Base-by-base conservation (phyloP, 2,888 invertebrate genomes). In the Pantelozetes paolii region DNA sequence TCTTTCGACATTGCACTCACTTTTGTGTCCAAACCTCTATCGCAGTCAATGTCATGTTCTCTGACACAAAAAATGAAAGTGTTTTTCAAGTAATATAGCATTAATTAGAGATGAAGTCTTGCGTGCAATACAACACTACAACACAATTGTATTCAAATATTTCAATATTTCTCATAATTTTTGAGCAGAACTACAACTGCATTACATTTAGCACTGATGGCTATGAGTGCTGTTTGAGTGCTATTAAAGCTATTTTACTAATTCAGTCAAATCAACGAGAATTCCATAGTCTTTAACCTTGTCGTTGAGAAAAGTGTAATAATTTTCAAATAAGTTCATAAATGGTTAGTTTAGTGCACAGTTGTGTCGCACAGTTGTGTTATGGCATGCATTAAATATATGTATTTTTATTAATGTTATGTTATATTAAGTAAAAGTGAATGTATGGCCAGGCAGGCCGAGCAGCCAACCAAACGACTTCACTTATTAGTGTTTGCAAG, bases 11-110 rank as follows among this genome's bases (percentile, higher is more conserved):
- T 67, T 67, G 67, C 67, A 42, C 42, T 67, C 42, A 67, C 42
- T 42, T 64, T 67, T 67, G 42, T 67, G 67, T 67, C 67, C 67
- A 67, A 67, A 71, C 30, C 20, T 26, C 5, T 45, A 70, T 70
- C n/a, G 32, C 26, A 45, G 71, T 71, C 71, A 71, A 71, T 71
- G 71, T 71, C 71, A 71, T 71, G 71, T 54, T 71, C 71, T 71
- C 20, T 71, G 71, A 71, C 50, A 71, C 71, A 71, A 71, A 71
- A 71, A 71, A 32, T 18, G 54, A 54, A 71, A 67, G 67, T 67
- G 67, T 67, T 67, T 62, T 67, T 67, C 67, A 67, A 67, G 40
- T 23, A 67, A 67, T 40, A 67, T 67, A 26, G 9, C 67, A 67
- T 42, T 67, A 67, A 67, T 67, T 67, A 67, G 67, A 42, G 36